phyloP scores from a whole-genome alignment of 2,113 vertebrate species.

The Pelmatolapia mariae region DNA sequence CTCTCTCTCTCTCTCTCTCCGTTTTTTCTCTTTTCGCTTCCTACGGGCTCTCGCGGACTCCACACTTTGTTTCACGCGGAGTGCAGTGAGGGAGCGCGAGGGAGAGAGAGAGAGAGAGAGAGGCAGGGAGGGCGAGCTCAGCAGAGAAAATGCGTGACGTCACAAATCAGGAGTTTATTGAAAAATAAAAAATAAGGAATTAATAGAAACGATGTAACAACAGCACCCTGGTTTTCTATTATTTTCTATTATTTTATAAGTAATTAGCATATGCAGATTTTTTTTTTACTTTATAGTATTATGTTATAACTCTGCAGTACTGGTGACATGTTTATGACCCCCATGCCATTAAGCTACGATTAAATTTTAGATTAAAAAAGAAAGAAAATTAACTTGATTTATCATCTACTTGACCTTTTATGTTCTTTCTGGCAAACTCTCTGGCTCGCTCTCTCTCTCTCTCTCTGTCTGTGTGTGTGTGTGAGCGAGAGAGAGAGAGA shows the following conservation, averaged over 20 bases:
- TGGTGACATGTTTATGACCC: background rate
- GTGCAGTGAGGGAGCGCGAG: background rate
- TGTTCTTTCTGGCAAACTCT: background rate
- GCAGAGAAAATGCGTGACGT: slow-evolving; percentile 38
- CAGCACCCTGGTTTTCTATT: background rate
- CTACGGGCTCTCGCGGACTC: slow-evolving; percentile 42
- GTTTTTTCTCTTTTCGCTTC: slow-evolving; percentile 41
- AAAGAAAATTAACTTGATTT: background rate
- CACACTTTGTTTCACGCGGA: slow-evolving; percentile 56
- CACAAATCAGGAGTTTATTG: slow-evolving; percentile 16
- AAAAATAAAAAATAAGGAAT: background rate
- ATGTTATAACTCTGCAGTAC: background rate
- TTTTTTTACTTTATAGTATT: background rate
- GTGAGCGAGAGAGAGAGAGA: background rate
- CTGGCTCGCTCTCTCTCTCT: background rate
- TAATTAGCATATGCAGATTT: background rate
- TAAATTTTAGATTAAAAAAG: background rate
- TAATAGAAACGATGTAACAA: background rate
- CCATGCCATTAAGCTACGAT: background rate
- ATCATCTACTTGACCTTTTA: background rate
- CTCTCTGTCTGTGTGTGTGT: background rate
- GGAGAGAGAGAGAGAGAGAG: background rate
- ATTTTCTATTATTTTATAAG: background rate
- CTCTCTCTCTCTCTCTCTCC: slow-evolving; percentile 17
- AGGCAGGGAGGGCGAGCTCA: background rate